Conservation (phyloP, 2,888 invertebrate species). For the Lissonota sp. region DNA sequence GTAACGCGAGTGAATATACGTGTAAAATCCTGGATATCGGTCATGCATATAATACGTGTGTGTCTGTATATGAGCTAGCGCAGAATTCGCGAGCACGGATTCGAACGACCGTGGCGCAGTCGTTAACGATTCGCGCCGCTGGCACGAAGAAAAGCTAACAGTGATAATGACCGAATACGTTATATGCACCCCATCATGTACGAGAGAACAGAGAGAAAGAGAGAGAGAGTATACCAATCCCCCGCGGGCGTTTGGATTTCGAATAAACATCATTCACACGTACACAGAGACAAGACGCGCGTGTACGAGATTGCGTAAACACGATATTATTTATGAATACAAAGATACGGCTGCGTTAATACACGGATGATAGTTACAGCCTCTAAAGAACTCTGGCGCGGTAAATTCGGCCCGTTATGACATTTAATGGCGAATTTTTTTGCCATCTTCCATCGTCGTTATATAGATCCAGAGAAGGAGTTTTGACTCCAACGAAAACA, state of each 20-base stretch:
- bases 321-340: neutral
- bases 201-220: constrained; percentile 8
- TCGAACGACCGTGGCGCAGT: constrained; percentile 50
- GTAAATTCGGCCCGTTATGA: no score
- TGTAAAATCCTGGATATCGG: neutral
- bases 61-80: neutral
- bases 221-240: neutral
- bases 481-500: neutral
- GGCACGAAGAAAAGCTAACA: constrained; percentile 61
- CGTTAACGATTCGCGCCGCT: constrained; percentile 54
- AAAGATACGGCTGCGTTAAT: no score
- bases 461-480: neutral
- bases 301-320: neutral
- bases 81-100: constrained; percentile 22
- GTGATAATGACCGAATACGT: constrained; percentile 58
- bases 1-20: neutral
- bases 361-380: no score
- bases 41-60: neutral
- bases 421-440: no score
- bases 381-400: no score
- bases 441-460: no score
- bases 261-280: constrained; percentile 48
- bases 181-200: constrained; percentile 14
- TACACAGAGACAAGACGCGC: neutral
- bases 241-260: constrained; percentile 46